Percentiles rank a stretch among this genome's conserved stretches.
Conservation (phyloP, 2,888 invertebrate genomes). For the Fragum fragum region DNA sequence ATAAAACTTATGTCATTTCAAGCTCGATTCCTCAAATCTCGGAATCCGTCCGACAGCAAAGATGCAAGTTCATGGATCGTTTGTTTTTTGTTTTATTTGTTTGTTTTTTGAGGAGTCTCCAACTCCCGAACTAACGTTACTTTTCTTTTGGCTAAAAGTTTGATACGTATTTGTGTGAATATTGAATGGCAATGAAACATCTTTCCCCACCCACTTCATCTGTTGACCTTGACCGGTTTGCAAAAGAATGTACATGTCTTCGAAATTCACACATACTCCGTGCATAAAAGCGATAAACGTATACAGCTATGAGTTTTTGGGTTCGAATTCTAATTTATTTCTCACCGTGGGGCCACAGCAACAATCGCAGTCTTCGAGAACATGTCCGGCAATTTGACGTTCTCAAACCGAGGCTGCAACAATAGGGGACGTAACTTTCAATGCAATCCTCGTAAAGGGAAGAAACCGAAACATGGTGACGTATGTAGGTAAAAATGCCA, state of each 20-base stretch:
- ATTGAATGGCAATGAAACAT: neutral
- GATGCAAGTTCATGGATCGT: too few species aligned
- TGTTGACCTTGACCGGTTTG: slow-evolving; percentile 3
- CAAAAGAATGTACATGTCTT: neutral
- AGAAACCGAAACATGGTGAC: neutral
- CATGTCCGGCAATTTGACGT: slow-evolving; percentile 76
- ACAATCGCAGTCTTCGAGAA: slow-evolving; percentile 78
- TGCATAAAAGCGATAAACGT: too few species aligned
- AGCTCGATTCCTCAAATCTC: too few species aligned
- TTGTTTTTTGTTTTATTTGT: too few species aligned
- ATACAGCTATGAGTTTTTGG: neutral
- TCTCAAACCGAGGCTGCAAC: slow-evolving; percentile 71
- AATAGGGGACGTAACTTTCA: slow-evolving; percentile 28
- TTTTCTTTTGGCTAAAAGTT: too few species aligned
- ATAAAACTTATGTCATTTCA: too few species aligned
- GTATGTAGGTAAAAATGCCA: too few species aligned
- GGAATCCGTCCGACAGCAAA: too few species aligned
- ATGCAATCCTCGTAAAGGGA: neutral
- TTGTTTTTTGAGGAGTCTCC: too few species aligned
- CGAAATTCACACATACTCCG: neutral
- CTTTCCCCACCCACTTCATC: slow-evolving; percentile 23
- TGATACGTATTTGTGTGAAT: too few species aligned
- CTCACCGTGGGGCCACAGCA: slow-evolving; percentile 81
- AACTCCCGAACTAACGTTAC: too few species aligned
- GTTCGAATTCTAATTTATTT: neutral